Evolutionary conservation across 2,113 vertebrate genomes (phyloP), one percentile per base, ranked within the genome.

Genomic region (Catharus minimus): DNA sequence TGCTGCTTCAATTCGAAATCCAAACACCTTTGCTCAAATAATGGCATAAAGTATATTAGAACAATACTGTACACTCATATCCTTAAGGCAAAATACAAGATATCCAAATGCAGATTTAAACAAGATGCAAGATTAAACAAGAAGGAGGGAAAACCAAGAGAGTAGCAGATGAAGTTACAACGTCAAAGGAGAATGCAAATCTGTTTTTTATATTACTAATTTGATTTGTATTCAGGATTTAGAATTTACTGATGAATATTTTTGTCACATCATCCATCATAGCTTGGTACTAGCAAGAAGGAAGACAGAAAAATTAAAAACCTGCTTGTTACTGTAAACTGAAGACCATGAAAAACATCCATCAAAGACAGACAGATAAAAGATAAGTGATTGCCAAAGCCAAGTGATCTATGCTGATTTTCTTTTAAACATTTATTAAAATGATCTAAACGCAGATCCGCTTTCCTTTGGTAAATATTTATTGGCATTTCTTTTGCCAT

Each of bases 251-350:
- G 39, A 81, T 76, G n/a, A 90, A 82, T 82, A 83, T 76, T 95
- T 75, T 94, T 95, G 91, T 86, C 82, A 93, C 68, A 87, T 93
- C 87, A 92, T 96, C 83, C 53, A 93, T 95, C 84, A 92, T 46
- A 82, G 50, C 16, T 38, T 93, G 86, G 41, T 86, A 72, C 9
- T 32, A 56, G 85, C 92, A 50, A 95, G 46, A 32, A 71, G 11
- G 32, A 93, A 95, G 81, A 60, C 24, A 84, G 38, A 88, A 88
- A 95, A 96, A 93, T 94, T 95, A 93, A 96, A 97, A 95, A 77
- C 21, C 50, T 89, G 24, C 65, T 95, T 94, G 52, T 91, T 95
- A 95, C 84, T 81, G 66, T 90, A 95, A 95, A 96, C 91, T 93
- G 86, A 93, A 64, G 81, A 84, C 53, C 77, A 76, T 89, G 92